Base-by-base conservation (phyloP, 2,113 vertebrate species). In the Eudyptes chrysolophus region DNA sequence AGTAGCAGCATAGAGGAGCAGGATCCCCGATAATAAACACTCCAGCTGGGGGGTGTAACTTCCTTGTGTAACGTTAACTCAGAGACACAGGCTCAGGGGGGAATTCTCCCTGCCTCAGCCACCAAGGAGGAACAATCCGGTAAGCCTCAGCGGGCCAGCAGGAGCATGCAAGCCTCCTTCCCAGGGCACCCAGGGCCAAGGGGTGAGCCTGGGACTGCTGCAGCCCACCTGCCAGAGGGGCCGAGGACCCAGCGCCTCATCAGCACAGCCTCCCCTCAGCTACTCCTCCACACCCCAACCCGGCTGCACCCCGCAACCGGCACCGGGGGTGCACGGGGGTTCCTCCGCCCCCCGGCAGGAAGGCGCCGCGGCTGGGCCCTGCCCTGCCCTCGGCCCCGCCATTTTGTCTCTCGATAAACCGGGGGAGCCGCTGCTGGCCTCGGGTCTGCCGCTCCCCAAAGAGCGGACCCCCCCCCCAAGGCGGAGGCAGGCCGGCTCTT, bases 391-490 rank as follows among this genome's bases (percentile, higher is more conserved):
- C 55, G 2, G 52, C 74, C 82, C 94, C 95, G 95, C 96, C 96
- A 96, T 96, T 89, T 97, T 96, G 96, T 91, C 26, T 74, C 84
- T 77, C 40, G 10, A 21, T 60, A 13, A 46, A 21, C 29, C 25
- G 5, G 8, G 25, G 13, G 6, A 42, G 46, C 52, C 1, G 44
- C 71, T 15, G 22, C 49, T 2, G 6, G 19, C n/a, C 40, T 30
- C 20, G 5, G 40, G 25, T 30, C 51, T 6, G 14, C 57, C 16
- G 29, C 40, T 30, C 21, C 32, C 24, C 21, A 6, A 2, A 32
- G 4, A 54, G n/a, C 10, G 1, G 32, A 34, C 4, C 38, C 38
- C 38, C 9, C 25, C 29, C 24, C 25, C 40, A 3, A 18, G 1
- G 6, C 9, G 2, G 18, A 12, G 21, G 1, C 12, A 27, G 22